phyloP scores from a whole-genome alignment of 2,888 invertebrate species.

The Drosophila anomelani region DNA sequence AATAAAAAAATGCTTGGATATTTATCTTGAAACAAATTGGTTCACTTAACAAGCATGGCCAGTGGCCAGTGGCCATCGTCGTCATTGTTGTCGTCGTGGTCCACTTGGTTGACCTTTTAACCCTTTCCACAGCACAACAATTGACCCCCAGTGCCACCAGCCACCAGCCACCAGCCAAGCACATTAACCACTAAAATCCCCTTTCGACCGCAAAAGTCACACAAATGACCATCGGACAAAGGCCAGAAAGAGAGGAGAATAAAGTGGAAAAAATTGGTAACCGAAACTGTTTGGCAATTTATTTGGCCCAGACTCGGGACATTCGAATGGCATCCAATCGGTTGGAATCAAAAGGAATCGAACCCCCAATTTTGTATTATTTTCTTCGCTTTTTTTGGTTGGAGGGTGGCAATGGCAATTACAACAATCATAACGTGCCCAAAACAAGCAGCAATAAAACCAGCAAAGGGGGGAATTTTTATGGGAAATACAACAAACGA shows the following conservation, averaged over 20 bases:
- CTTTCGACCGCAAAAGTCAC: constrained; percentile 54
- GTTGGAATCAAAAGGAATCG: constrained; percentile 44
- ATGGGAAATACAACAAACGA: constrained; percentile 32
- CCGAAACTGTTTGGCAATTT: constrained; percentile 46
- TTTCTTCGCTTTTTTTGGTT: background rate
- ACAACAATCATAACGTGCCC: constrained; percentile 56
- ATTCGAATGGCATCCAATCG: constrained; percentile 48
- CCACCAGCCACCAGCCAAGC: constrained; percentile 27
- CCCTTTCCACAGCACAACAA: constrained; percentile 36
- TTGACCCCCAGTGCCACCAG: constrained; percentile 40
- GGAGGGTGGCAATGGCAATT: constrained; percentile 48
- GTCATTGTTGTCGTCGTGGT: background rate
- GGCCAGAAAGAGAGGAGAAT: constrained; percentile 6
- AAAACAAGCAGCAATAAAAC: constrained; percentile 36
- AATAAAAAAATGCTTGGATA: constrained; percentile 36
- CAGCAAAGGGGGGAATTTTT: constrained; percentile 21
- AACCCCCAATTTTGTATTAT: constrained; percentile 11
- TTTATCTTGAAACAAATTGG: constrained; percentile 44
- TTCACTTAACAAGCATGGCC: constrained; percentile 37
- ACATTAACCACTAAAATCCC: constrained; percentile 51
- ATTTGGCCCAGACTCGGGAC: constrained; percentile 39
- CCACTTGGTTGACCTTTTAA: constrained; percentile 32
- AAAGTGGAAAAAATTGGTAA: constrained; percentile 36
- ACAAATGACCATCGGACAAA: constrained; percentile 43
- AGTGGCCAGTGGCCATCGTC: constrained; percentile 12